These are phyloP conservation scores for Prosapia bicincta DNA, from an alignment of 2,888 invertebrate species.

Conservation along the genomic window DNA sequence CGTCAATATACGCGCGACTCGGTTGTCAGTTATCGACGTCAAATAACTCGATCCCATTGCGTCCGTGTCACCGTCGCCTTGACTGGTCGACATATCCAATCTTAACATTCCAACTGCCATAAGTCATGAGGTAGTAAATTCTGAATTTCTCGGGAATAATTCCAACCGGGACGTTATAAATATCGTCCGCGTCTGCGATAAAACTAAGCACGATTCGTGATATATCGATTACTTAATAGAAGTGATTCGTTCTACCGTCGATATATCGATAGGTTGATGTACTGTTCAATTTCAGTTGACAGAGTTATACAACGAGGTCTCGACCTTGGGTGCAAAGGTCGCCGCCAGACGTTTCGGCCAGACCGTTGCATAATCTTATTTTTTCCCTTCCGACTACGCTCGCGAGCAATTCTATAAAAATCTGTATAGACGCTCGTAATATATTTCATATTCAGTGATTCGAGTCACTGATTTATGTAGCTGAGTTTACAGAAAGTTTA, in stretches of 20 bases:
- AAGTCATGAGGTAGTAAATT: background rate
- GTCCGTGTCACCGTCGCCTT: too few species aligned
- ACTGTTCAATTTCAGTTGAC: background rate
- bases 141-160: background rate
- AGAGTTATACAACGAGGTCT: background rate
- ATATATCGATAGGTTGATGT: background rate
- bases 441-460: background rate
- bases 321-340: background rate
- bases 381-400: background rate
- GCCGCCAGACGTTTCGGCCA: background rate
- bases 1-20: too few species aligned
- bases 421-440: background rate
- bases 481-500: background rate
- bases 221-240: background rate
- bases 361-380: background rate
- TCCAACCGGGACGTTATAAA: background rate
- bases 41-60: too few species aligned
- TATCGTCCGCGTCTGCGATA: background rate
- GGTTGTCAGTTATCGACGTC: too few species aligned
- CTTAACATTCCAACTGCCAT: background rate
- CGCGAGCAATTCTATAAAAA: background rate
- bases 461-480: background rate
- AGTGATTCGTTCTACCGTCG: background rate
- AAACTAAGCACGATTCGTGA: background rate
- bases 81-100: background rate